Conservation (phyloP, 2,113 vertebrate genomes). For the Myiozetetes cayanensis region DNA sequence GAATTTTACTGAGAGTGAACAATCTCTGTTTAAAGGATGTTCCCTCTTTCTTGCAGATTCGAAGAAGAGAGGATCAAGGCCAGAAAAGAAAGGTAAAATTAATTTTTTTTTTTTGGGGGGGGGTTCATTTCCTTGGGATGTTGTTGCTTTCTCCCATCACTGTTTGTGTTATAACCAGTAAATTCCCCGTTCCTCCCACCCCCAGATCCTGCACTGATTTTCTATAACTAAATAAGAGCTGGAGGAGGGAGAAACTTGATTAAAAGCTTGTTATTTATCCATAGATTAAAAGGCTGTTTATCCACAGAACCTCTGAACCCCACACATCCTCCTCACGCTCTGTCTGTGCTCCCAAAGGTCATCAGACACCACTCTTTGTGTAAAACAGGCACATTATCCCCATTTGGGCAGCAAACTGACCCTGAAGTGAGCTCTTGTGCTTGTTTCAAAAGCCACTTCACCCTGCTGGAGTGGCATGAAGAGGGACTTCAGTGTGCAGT, state of each 20-base stretch:
- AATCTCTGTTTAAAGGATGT: fast-evolving
- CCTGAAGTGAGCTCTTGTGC: background rate
- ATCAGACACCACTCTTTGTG: background rate
- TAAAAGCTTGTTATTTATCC: background rate
- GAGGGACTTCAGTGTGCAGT: background rate
- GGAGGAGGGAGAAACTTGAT: background rate
- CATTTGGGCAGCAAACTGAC: background rate
- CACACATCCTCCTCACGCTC: background rate
- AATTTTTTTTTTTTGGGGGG: fast-evolving
- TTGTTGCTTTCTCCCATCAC: background rate
- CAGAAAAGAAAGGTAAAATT: constrained; percentile 84
- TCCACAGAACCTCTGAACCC: background rate
- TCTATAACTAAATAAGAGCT: background rate
- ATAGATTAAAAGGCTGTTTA: background rate
- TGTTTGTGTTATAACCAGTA: background rate
- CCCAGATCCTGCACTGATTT: background rate
- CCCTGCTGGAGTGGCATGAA: background rate
- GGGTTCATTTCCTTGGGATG: background rate
- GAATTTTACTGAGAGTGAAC: fast-evolving
- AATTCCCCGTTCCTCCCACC: background rate
- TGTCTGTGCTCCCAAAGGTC: background rate
- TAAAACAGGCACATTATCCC: background rate
- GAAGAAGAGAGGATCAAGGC: constrained; percentile 94
- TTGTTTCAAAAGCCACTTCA: background rate
- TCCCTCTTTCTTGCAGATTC: constrained; percentile 74